Evolutionary conservation across 2,888 invertebrate species (phyloP), one percentile per base, ranked within the genome.

Genomic region (Drosophila putrida): DNA sequence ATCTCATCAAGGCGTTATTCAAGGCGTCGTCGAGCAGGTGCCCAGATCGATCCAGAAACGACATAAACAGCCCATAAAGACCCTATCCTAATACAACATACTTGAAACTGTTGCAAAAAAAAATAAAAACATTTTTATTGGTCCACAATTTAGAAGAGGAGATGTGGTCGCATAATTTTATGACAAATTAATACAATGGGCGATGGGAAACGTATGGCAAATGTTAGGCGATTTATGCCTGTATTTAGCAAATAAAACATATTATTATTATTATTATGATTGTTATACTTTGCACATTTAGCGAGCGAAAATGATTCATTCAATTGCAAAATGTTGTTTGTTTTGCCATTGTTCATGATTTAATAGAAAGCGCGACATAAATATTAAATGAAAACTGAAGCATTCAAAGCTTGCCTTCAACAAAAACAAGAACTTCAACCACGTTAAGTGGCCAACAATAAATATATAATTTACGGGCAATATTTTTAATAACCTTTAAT

Each of bases 251-350:
- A 72, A 79, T 57, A 68, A 64, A 88, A 82, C 83, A 80, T 80
- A 83, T 78, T 87, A 82, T 79, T 80, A 71, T 82, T 88, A 88
- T 85, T 80, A 74, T 82, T 88, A 88, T 85, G 82, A 86, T 80
- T 74, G 62, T 58, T 63, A 61, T 73, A 74, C 59, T 85, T 71
- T 82, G 86, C 88, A 79, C 82, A 88, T 70, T 88, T 61, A 50
- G 59, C 53, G 39, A 47, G 63, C 62, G 51, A 57, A 72, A 74
- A 80, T 83, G 89, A 83, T 83, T 83, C 89, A 83, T 88, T 49
- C 87, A 80, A 78, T 81, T 77, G 77, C 78, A 64, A 63, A 68
- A 44, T 71, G 58, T 68, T 60, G 66, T 75, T 82, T 51, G 59
- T 44, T 55, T 33, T 53, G 73, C 49, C 55, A 66, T 82, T 88